A percentile compares a stretch with the other conserved stretches of the same genome.
Conservation (phyloP, 1,140 invertebrate species). For the Vanessa tameamea region DNA sequence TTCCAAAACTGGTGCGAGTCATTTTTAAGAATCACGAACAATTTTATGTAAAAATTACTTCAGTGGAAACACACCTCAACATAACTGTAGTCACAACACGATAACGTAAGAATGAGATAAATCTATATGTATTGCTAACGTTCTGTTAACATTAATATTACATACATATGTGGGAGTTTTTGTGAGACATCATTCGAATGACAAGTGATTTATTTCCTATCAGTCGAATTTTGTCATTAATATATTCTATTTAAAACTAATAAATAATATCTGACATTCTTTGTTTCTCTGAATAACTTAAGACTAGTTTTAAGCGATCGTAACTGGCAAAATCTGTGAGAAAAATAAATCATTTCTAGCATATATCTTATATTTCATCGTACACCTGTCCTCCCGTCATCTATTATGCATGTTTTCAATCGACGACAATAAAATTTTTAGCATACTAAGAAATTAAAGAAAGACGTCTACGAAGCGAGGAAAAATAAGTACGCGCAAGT, state of each 20-base stretch:
- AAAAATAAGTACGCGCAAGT: too few species aligned
- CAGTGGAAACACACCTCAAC: too few species aligned
- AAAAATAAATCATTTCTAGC: constrained; percentile 10
- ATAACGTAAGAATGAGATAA: too few species aligned
- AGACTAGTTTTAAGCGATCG: constrained; percentile 27
- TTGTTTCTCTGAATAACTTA: constrained; percentile 6
- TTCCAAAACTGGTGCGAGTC: too few species aligned
- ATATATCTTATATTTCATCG: constrained; percentile 5
- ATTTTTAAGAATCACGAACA: too few species aligned
- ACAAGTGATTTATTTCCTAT: not conserved
- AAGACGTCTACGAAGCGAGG: not conserved
- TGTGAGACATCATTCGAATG: not conserved
- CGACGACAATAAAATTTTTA: not conserved
- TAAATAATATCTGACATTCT: not conserved
- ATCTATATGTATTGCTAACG: too few species aligned
- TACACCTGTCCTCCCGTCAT: not conserved
- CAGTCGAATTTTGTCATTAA: not conserved
- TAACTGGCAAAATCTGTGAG: constrained; percentile 26
- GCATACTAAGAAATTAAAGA: not conserved
- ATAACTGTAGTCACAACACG: too few species aligned
- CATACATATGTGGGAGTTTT: not conserved
- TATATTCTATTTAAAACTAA: constrained; percentile 8
- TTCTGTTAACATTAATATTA: not conserved
- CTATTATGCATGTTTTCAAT: constrained; percentile 2
- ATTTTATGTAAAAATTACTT: too few species aligned